phyloP scores from a whole-genome alignment of 2,888 invertebrate species.

The Heliconius erato region DNA sequence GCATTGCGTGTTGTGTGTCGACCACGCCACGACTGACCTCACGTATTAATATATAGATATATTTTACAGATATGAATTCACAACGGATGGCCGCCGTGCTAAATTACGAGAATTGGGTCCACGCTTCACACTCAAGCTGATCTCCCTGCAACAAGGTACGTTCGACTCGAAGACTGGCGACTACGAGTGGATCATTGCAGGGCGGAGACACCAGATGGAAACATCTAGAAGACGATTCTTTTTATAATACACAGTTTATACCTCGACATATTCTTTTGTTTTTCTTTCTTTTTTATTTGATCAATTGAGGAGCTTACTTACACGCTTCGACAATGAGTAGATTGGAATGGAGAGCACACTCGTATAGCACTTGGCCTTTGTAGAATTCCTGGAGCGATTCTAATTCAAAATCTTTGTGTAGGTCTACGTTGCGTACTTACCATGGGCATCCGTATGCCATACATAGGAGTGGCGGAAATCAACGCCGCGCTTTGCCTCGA shows the following conservation, averaged over 20 bases:
- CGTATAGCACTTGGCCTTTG: no score
- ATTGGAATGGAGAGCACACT: no score
- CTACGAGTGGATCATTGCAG: constrained; percentile 97
- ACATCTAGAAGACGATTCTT: constrained; percentile 96
- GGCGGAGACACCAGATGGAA: constrained; percentile 97
- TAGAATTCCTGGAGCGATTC: no score
- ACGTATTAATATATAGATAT: background rate
- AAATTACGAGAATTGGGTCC: constrained; percentile 97
- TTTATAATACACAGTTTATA: constrained; percentile 85
- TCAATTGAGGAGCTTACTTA: no score
- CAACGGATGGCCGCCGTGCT: constrained; percentile 90
- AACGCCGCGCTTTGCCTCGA: no score
- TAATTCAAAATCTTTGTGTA: no score
- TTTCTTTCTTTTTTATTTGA: no score
- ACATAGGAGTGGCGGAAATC: no score
- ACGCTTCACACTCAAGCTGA: constrained; percentile 96
- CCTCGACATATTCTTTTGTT: background rate
- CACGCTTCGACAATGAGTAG: no score
- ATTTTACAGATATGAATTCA: constrained; percentile 93
- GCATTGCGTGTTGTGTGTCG: background rate
- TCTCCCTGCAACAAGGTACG: constrained; percentile 97
- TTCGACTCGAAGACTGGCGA: constrained; percentile 99
- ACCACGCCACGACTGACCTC: no score
- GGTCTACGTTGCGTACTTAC: no score
- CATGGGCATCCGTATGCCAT: no score